Evolutionary conservation across 1,140 invertebrate species (phyloP).

Genomic region (Stegodyphus dumicola): DNA sequence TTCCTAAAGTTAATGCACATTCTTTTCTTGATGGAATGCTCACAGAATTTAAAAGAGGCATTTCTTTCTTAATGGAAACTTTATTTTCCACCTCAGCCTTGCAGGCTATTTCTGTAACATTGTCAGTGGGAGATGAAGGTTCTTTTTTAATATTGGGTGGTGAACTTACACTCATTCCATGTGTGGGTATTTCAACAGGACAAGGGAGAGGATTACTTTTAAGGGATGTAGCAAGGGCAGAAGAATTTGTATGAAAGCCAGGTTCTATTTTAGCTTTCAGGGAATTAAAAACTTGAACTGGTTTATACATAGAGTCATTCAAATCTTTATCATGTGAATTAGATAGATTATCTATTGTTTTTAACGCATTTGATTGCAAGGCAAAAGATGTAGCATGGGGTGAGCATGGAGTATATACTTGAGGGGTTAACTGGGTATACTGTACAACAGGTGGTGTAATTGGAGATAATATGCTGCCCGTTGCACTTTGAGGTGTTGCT

Average conservation of each 20-base stretch:
- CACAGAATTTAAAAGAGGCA: background rate
- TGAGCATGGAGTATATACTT: conserved; percentile 48
- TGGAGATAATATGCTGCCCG: conserved; percentile 33
- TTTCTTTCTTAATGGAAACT: conserved; percentile 40
- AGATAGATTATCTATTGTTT: background rate
- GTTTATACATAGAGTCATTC: background rate
- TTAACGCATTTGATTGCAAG: conserved; percentile 1
- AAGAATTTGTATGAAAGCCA: conserved; percentile 29
- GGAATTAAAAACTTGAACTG: conserved; percentile 33
- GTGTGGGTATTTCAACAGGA: conserved; percentile 30
- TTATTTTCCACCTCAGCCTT: conserved; percentile 40
- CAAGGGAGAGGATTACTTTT: conserved; percentile 42
- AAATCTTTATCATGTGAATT: conserved; percentile 18
- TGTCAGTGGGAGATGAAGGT: conserved; percentile 41
- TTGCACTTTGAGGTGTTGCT: conserved; percentile 22
- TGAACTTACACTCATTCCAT: conserved; percentile 24
- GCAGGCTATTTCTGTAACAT: conserved; percentile 37
- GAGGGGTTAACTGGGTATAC: conserved; percentile 13
- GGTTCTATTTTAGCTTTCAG: conserved; percentile 34
- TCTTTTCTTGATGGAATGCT: conserved; percentile 43
- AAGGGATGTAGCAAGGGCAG: conserved; percentile 31
- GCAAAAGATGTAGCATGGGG: conserved; percentile 14
- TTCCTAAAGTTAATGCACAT: conserved; percentile 4
- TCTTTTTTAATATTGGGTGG: conserved; percentile 46
- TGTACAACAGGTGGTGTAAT: conserved; percentile 31